Evolutionary conservation across 2,888 invertebrate species (phyloP).

Genomic region (Brenthis daphne): DNA sequence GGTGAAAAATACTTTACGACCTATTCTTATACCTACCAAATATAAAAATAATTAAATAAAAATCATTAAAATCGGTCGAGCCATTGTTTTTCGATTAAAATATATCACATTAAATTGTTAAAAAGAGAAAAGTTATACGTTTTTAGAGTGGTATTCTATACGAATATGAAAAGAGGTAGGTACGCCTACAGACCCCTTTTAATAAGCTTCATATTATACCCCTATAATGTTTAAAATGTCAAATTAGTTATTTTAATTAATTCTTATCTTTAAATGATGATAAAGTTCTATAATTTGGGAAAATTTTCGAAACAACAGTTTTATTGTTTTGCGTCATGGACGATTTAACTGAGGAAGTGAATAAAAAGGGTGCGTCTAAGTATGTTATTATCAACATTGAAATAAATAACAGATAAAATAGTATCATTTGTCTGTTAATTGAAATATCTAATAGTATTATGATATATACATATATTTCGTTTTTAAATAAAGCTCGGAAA

Average conservation of each 20-base stretch:
- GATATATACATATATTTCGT: background rate
- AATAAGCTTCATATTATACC: background rate
- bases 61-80: too few relatives aligned
- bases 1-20: too few relatives aligned
- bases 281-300: constrained; percentile 24
- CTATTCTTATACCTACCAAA: too few relatives aligned
- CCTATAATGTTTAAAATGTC: constrained; percentile 7
- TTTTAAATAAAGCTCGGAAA: too few relatives aligned
- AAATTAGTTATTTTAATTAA: constrained; percentile 15
- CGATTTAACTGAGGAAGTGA: constrained; percentile 64
- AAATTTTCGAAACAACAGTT: constrained; percentile 38
- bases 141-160: too few relatives aligned
- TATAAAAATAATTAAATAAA: too few relatives aligned
- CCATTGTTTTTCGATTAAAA: too few relatives aligned
- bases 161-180: too few relatives aligned
- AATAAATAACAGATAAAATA: constrained; percentile 21
- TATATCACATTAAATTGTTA: too few relatives aligned
- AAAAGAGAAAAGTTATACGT: too few relatives aligned
- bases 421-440: background rate
- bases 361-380: constrained; percentile 53
- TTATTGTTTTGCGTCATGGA: constrained; percentile 57
- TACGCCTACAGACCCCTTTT: too few relatives aligned
- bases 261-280: constrained; percentile 12
- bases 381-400: constrained; percentile 31
- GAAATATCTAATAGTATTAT: background rate